Evolutionary conservation across 2,113 vertebrate species (phyloP).

Genomic region (Artemisiospiza belli): DNA sequence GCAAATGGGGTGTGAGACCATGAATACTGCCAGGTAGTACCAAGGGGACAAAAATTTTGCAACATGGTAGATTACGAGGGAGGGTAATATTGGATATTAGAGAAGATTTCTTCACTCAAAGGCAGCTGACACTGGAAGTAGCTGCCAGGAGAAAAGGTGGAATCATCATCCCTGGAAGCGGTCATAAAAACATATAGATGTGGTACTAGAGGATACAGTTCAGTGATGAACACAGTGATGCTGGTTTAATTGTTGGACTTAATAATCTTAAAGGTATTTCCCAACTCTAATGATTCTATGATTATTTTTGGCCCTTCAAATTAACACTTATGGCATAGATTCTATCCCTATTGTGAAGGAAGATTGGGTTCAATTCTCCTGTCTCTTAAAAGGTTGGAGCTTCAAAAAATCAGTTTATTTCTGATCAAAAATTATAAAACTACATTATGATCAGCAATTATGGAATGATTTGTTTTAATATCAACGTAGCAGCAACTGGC

Average conservation of each 20-base stretch:
- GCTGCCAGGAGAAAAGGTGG: not conserved
- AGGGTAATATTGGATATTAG: not conserved
- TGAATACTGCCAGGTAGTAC: not conserved
- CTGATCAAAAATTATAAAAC: not conserved
- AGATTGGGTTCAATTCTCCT: not conserved
- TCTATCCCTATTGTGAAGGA: fast-evolving
- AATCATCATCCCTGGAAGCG: not conserved
- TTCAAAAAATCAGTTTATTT: not conserved
- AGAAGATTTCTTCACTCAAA: not conserved
- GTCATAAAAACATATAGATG: not conserved
- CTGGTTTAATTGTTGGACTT: not conserved
- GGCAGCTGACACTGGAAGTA: not conserved
- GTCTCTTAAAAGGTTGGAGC: not conserved
- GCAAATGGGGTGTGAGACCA: not conserved
- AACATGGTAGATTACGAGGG: not conserved
- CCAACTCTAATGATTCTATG: not conserved
- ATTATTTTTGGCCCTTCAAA: not conserved
- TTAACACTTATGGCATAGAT: not conserved
- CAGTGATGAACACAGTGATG: not conserved
- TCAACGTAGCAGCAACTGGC: not conserved
- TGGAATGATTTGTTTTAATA: not conserved
- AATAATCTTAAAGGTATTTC: not conserved
- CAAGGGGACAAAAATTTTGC: not conserved
- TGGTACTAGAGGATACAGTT: not conserved
- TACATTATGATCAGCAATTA: not conserved